phyloP scores from a whole-genome alignment of 2,113 vertebrate species.

The Sinosuthora webbiana region DNA sequence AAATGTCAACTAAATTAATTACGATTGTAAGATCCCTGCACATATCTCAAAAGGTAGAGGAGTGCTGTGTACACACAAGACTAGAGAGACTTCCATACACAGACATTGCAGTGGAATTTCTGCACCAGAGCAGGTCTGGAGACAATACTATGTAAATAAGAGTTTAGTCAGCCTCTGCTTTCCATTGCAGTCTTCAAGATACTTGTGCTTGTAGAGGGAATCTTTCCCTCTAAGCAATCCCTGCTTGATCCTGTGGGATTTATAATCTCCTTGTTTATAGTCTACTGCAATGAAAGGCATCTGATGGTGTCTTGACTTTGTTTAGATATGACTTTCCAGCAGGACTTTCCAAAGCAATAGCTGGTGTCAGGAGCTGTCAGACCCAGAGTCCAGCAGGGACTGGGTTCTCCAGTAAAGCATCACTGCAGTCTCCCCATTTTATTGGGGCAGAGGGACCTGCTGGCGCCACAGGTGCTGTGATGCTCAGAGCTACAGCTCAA shows the following conservation, averaged over 20 bases:
- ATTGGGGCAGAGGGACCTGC: not conserved
- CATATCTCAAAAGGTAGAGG: conserved; percentile 6
- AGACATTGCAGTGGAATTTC: not conserved
- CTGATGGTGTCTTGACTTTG: accelerated
- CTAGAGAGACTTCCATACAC: conserved; percentile 3
- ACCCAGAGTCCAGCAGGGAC: not conserved
- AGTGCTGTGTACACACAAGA: conserved; percentile 12
- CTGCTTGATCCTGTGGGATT: not conserved
- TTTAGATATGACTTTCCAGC: not conserved
- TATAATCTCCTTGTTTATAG: not conserved
- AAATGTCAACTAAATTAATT: conserved; percentile 23
- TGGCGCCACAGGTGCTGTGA: not conserved
- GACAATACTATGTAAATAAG: not conserved
- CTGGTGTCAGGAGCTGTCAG: not conserved
- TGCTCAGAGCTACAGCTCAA: not conserved
- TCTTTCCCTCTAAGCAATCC: not conserved
- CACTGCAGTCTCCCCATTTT: accelerated
- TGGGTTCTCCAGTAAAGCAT: accelerated
- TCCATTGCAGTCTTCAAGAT: not conserved
- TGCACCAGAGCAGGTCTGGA: not conserved
- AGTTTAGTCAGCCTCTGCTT: not conserved
- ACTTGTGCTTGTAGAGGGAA: not conserved
- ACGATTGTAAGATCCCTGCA: not conserved
- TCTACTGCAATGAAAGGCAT: not conserved
- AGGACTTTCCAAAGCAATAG: not conserved